Evolutionary conservation across 2,113 vertebrate genomes (phyloP).

Genomic region (Sebastes fasciatus): DNA sequence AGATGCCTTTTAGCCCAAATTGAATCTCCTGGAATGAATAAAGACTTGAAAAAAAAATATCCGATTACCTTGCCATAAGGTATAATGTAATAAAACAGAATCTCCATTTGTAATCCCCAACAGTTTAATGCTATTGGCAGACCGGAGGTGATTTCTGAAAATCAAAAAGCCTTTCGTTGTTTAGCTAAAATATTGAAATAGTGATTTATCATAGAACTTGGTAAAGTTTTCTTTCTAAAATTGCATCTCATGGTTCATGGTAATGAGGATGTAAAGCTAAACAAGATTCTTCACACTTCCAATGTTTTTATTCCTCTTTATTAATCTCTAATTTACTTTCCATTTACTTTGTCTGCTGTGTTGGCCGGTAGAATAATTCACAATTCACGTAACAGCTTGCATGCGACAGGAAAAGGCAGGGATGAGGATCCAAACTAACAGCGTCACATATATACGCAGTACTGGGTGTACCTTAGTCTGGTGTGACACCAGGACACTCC

Average conservation of each 20-base stretch:
- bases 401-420: not conserved
- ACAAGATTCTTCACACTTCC: not conserved
- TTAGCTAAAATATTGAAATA: slow-evolving; percentile 18
- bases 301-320: not conserved
- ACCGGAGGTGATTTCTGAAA: slow-evolving; percentile 13
- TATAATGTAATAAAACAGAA: slow-evolving; percentile 51
- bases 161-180: not conserved
- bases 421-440: slow-evolving; percentile 13
- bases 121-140: slow-evolving; percentile 35
- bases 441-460: not conserved
- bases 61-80: slow-evolving; percentile 60
- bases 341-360: not conserved
- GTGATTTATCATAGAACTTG: slow-evolving; percentile 7
- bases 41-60: slow-evolving; percentile 52
- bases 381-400: not conserved
- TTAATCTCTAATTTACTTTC: not conserved
- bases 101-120: slow-evolving; percentile 43
- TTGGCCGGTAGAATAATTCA: not conserved
- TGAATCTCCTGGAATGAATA: slow-evolving; percentile 34
- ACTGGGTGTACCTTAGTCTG: slow-evolving; percentile 51
- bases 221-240: slow-evolving; percentile 14
- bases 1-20: slow-evolving; percentile 45
- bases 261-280: not conserved
- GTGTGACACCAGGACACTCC: slow-evolving; percentile 58
- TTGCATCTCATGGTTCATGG: not conserved